Base-by-base conservation (phyloP, 2,797 vertebrate species). In the Mustela erminea region DNA sequence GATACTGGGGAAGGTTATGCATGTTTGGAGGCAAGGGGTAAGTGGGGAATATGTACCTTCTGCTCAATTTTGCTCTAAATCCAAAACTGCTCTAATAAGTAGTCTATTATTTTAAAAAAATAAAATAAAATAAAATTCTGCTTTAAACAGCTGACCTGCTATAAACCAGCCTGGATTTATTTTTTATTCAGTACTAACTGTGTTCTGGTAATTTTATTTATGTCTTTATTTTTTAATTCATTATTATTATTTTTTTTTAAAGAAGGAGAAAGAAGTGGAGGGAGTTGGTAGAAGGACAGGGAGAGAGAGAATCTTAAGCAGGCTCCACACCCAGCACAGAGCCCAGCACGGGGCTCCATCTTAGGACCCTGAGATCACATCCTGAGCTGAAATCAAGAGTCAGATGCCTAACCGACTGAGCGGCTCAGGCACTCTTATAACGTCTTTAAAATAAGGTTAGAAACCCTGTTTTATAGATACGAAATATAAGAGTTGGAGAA, bases 121-220 rank as follows among this genome's bases (percentile, higher is more conserved):
- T 93, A 77, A 68, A 62, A 83, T 93, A 77, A 49, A 49, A 49
- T 14, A 46, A 46, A 46, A 46, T 3, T 13, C 80, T 75, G 54
- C 54, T 75, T 81, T 27, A 62, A 38, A 1, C 11, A 74, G 35
- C 66, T 29, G 9, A 21, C 23, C 49, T 96, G 6, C 18, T 74
- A 1, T 77, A 41, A 96, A 38, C 8, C 6, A 83, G 3, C 46
- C 2, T 3, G 62, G 11, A 66, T 72, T 87, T 66, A n/a, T 74
- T 90, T 90, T 95, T 87, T 78, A 62, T 77, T 83, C 25, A 46
- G 7, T 5, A 84, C 60, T 83, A 81, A 68, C 56, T 84, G 81
- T 93, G 17, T 62, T 91, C 54, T 62, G 54, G 2, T 86, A 49
- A 77, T 92, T 95, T 95, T 97, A 64, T n/a, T 68, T 90, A 25